phyloP scores from a whole-genome alignment of 2,888 invertebrate species.

The Criorhina ranunculi region DNA sequence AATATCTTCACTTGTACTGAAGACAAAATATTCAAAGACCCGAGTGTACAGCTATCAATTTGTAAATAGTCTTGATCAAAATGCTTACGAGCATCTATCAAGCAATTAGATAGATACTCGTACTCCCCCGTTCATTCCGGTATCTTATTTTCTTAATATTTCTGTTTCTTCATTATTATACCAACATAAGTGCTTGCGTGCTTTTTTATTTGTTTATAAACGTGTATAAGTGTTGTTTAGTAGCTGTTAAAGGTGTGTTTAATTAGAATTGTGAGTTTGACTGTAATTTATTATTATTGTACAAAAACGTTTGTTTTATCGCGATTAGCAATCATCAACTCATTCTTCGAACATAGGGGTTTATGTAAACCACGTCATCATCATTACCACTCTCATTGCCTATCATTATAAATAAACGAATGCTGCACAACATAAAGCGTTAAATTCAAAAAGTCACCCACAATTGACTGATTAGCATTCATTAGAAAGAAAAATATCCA shows the following conservation, averaged over 20 bases:
- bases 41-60: too few relatives aligned
- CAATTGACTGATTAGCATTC: slow-evolving; percentile 65
- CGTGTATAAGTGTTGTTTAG: slow-evolving; percentile 22
- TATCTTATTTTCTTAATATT: background rate
- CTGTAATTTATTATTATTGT: slow-evolving; percentile 38
- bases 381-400: slow-evolving; percentile 48
- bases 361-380: slow-evolving; percentile 28
- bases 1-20: too few relatives aligned
- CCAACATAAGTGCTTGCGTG: slow-evolving; percentile 41
- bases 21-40: too few relatives aligned
- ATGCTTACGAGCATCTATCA: too few relatives aligned
- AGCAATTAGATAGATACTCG: too few relatives aligned
- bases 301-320: slow-evolving; percentile 18
- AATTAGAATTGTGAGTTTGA: slow-evolving; percentile 41
- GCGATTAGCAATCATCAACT: slow-evolving; percentile 53
- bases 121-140: too few relatives aligned
- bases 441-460: slow-evolving; percentile 50
- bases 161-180: slow-evolving; percentile 2
- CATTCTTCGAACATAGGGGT: slow-evolving; percentile 46
- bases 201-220: slow-evolving; percentile 28
- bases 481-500: slow-evolving; percentile 28
- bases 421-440: slow-evolving; percentile 67
- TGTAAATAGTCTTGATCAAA: too few relatives aligned
- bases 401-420: slow-evolving; percentile 43
- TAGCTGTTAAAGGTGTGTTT: slow-evolving; percentile 19